A percentile compares a stretch with the other conserved stretches of the same genome.
Conservation (phyloP, 2,113 vertebrate genomes). For the Corvus hawaiiensis region DNA sequence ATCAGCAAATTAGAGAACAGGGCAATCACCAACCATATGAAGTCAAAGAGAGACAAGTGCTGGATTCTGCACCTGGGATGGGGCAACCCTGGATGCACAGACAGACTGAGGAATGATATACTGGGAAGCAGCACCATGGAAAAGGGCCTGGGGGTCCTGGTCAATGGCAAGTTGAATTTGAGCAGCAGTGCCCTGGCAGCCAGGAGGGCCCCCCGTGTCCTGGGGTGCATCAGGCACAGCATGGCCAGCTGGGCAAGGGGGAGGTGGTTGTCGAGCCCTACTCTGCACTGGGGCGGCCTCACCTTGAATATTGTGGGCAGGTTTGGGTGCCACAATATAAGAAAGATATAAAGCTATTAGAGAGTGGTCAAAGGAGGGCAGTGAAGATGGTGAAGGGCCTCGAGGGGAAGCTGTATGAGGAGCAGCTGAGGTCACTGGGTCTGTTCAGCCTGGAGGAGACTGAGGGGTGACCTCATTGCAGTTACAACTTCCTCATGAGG, state of each 20-base stretch:
- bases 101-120: neutral
- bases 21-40: accelerated
- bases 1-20: neutral
- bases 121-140: accelerated
- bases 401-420: neutral
- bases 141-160: neutral
- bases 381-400: neutral
- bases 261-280: neutral
- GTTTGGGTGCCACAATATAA: neutral
- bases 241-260: accelerated
- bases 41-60: accelerated
- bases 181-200: neutral
- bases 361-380: neutral
- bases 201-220: accelerated
- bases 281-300: neutral
- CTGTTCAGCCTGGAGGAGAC: neutral
- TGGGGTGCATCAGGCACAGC: neutral
- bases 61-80: neutral
- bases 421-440: neutral
- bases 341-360: neutral
- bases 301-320: neutral
- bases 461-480: neutral
- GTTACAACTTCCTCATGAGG: neutral
- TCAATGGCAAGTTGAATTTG: accelerated
- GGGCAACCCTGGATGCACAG: accelerated